phyloP scores from a whole-genome alignment of 1,140 invertebrate genomes.

The Eueides isabella region DNA sequence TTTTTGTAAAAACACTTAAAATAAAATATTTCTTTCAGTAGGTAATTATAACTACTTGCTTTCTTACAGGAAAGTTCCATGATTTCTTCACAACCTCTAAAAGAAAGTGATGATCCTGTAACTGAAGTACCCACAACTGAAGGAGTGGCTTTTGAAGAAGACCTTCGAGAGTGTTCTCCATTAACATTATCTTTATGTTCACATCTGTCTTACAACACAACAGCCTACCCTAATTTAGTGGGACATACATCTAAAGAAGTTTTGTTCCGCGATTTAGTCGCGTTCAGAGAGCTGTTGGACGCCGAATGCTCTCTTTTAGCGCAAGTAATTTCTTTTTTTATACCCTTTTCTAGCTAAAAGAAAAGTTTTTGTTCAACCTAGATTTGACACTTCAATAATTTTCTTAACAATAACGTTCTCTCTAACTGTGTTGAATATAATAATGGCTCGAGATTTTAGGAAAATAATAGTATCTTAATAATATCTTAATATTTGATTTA shows the following conservation, averaged over 20 bases:
- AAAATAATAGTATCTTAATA: neutral
- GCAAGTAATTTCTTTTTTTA: slow-evolving; percentile 57
- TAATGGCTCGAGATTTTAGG: neutral
- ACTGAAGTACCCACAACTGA: slow-evolving; percentile 83
- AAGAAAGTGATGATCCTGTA: slow-evolving; percentile 76
- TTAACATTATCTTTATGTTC: slow-evolving; percentile 88
- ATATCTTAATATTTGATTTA: too few species aligned
- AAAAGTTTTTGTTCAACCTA: slow-evolving; percentile 26
- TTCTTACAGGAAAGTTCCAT: slow-evolving; percentile 65
- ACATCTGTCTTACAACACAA: slow-evolving; percentile 89
- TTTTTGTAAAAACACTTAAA: slow-evolving; percentile 15
- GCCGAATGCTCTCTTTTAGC: slow-evolving; percentile 93
- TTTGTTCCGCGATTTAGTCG: slow-evolving; percentile 89
- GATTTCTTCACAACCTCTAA: slow-evolving; percentile 68
- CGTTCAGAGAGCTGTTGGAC: slow-evolving; percentile 93
- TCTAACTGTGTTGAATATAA: neutral
- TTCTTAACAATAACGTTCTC: slow-evolving; percentile 16
- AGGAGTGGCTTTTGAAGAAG: slow-evolving; percentile 72
- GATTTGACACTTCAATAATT: slow-evolving; percentile 20
- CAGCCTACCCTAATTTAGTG: slow-evolving; percentile 92
- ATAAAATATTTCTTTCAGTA: neutral
- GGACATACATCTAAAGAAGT: slow-evolving; percentile 85
- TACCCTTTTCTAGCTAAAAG: slow-evolving; percentile 15
- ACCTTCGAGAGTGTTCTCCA: slow-evolving; percentile 85
- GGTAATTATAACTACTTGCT: neutral